Evolutionary conservation across 2,113 vertebrate species (phyloP), one percentile per base, ranked within the genome.

Genomic region (Corvus cornix): DNA sequence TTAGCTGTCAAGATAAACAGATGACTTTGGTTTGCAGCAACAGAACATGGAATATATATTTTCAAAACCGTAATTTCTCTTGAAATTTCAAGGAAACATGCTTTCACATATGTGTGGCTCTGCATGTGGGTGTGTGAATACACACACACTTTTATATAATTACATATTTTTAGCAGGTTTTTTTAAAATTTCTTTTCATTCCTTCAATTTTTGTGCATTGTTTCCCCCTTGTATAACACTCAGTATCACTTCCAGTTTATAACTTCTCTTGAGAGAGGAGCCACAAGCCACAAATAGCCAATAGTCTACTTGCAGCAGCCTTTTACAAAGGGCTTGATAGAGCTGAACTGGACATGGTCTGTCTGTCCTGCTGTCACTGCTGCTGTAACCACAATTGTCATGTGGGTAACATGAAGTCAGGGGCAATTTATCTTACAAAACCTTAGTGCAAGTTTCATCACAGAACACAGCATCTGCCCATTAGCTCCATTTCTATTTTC

Each of bases 281-380:
- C 76, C 93, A 95, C 79, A 80, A 93, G 79, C 85, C 85, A 96
- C 90, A 89, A 87, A 81, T 4, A 78, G 85, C 60, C 83, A 88
- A 80, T 84, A 91, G 91, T 91, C 76, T 70, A 12, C 51, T 66
- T 48, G 82, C 59, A 91, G 75, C 68, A 88, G 84, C 48, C 53
- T 88, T 94, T 69, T 77, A 93, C 87, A 91, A 94, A 94, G 76
- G 60, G 60, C 31, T 62, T 78, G 88, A 84, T 16, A 78, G 88
- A 94, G 76, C 88, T 80, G 68, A 88, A 90, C 52, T 84, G 91
- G 91, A 80, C 89, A 63, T 58, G 90, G 68, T 60, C 60, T n/a
- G 83, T 93, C 88, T 90, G 22, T 63, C 37, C 83, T 80, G 92
- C 90, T 80, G 82, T 28, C 95, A 66, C 79, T 81, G 69, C 73